phyloP scores from a whole-genome alignment of 2,888 invertebrate species.

The Acanthacorydalis orientalis region DNA sequence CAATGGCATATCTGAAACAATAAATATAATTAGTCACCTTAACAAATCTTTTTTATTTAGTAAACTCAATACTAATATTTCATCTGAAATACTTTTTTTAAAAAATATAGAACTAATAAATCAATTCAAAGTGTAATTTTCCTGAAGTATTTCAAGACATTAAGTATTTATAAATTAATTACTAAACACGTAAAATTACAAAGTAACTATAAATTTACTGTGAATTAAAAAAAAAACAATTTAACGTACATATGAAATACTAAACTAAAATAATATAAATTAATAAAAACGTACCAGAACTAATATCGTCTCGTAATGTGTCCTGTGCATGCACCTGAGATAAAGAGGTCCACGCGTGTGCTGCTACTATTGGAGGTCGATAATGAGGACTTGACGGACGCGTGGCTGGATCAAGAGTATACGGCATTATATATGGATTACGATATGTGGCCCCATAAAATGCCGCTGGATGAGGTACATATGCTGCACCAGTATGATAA shows the following conservation, averaged over 20 bases:
- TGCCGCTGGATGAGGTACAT: background rate
- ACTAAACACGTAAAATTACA: too few relatives aligned
- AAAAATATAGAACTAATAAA: too few relatives aligned
- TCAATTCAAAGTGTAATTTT: too few relatives aligned
- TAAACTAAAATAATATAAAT: background rate
- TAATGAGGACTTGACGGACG: background rate
- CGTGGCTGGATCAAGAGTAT: constrained; percentile 1
- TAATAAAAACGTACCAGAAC: constrained; percentile 1
- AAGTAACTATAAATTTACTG: too few relatives aligned
- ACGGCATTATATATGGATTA: constrained; percentile 2
- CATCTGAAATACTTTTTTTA: too few relatives aligned
- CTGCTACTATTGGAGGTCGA: background rate
- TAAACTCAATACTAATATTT: too few relatives aligned
- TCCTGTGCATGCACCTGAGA: constrained; percentile 1
- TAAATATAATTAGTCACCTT: too few relatives aligned
- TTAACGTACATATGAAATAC: too few relatives aligned
- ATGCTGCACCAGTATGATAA: background rate
- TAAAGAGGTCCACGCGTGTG: constrained; percentile 1
- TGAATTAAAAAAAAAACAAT: too few relatives aligned
- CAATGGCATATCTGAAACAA: constrained; percentile 67
- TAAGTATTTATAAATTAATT: too few relatives aligned
- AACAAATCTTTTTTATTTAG: too few relatives aligned
- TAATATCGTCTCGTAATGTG: constrained; percentile 1
- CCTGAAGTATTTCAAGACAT: too few relatives aligned
- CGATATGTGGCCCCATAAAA: constrained; percentile 2